Base-by-base conservation (phyloP, 2,113 vertebrate genomes). In the Callorhinus ursinus region DNA sequence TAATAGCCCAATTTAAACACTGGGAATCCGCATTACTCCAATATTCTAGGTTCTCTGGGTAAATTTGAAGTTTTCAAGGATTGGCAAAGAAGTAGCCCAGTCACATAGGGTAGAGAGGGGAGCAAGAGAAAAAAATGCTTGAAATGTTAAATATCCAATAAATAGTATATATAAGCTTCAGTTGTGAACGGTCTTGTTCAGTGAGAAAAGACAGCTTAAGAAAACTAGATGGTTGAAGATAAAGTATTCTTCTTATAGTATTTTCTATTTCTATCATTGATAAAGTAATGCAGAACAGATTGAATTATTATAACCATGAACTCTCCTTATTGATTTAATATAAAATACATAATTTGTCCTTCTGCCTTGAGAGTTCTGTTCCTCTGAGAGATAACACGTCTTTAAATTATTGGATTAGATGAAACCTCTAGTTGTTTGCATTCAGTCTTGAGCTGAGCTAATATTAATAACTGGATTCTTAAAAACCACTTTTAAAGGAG, bases 291-390 rank as follows among this genome's bases (percentile, higher is more conserved):
- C 15, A 93, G 82, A 91, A 57, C 19, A 93, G 57, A 76, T 76
- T 95, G 71, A 95, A 93, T 88, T 94, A 85, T 90, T 85, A 82
- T 7, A 86, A 77, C 55, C 6, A 22, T 57, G 57, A 93, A 85
- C 49, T 93, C 63, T 94, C 82, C 13, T 93, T 96, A 91, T 55
- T 95, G 82, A 93, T 89, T 93, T 81, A 90, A 95, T 76, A 95
- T 88, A 82, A 96, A 96, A 85, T 61, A 83, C 10, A 69, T 93
- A 59, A 93, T 93, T 88, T 94, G 33, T 83, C 88, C 74, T 87
- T 94, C 63, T 90, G 65, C 51, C 79, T n/a, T 69, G 65, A 93
- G 90, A 63, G 42, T 59, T 63, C 49, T 81, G 0, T 77, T 81
- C 55, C 83, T 65, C 46, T 88, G 71, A 95, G 53, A 96, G 19